Evolutionary conservation across 2,888 invertebrate genomes (phyloP).

Genomic region (Tipula confusa): DNA sequence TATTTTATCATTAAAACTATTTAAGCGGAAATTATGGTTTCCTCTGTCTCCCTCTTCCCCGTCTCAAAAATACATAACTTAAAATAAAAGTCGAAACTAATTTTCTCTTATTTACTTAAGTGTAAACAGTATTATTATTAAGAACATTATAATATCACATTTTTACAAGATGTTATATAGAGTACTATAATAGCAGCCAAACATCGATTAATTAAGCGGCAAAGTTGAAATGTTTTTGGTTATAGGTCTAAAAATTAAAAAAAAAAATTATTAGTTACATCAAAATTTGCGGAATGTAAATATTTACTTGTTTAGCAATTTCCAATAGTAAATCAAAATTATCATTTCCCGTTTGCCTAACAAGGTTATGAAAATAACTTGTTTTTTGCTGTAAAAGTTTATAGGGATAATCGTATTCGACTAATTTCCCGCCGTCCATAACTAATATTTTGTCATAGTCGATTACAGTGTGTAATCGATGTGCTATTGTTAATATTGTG

Average conservation of each 20-base stretch:
- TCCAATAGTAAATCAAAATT: background rate
- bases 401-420: conserved; percentile 71
- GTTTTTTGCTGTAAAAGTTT: conserved; percentile 54
- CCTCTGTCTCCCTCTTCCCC: no score
- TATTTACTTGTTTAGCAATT: conserved; percentile 3
- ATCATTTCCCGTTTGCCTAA: conserved; percentile 50
- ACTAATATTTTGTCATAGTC: conserved; percentile 71
- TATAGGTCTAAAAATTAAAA: background rate
- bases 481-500: conserved; percentile 87
- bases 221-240: background rate
- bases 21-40: background rate
- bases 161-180: no score
- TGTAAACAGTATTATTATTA: background rate
- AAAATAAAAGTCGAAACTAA: no score
- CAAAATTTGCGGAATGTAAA: no score
- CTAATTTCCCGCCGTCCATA: conserved; percentile 71
- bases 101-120: background rate
- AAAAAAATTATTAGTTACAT: no score
- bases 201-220: background rate
- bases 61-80: no score
- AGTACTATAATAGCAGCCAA: no score
- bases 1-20: background rate
- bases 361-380: conserved; percentile 57
- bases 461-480: conserved; percentile 85
- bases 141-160: background rate